Percentiles rank a stretch among this genome's conserved stretches.
Evolutionary conservation across 2,797 vertebrate species (phyloP).

Genomic region (Leuciscus waleckii): DNA sequence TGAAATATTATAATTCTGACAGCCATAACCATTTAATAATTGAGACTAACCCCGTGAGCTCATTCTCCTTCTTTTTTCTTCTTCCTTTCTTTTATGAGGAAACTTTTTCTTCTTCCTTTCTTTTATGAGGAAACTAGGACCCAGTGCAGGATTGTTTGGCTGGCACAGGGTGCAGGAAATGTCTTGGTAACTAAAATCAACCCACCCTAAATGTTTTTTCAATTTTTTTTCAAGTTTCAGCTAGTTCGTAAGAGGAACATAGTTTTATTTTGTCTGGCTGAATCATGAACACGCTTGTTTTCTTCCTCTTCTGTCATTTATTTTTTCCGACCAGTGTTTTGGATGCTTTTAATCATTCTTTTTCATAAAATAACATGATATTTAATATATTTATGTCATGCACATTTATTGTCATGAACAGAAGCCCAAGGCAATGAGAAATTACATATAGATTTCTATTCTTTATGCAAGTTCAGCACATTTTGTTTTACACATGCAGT

Average conservation of each 20-base stretch:
- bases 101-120: conserved; percentile 13
- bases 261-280: background rate
- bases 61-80: background rate
- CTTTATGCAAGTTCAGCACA: background rate
- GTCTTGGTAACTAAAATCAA: conserved; percentile 30
- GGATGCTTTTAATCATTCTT: background rate
- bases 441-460: background rate
- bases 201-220: conserved; percentile 1
- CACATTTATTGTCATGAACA: background rate
- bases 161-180: conserved; percentile 33
- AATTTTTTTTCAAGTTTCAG: conserved; percentile 38
- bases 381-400: background rate
- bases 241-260: conserved; percentile 30
- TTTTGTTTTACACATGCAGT: background rate
- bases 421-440: background rate
- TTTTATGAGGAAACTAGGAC: conserved; percentile 38
- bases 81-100: conserved; percentile 27
- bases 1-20: conserved; percentile 4
- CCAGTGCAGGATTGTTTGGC: conserved; percentile 14
- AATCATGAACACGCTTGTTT: background rate
- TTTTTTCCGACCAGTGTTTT: background rate
- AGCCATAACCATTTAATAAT: background rate
- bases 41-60: background rate
- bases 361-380: background rate
- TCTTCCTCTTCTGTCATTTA: background rate